Percentiles rank a stretch among this genome's conserved stretches.
Conservation (phyloP, 2,113 vertebrate genomes). For the Pachypanchax playfairii region DNA sequence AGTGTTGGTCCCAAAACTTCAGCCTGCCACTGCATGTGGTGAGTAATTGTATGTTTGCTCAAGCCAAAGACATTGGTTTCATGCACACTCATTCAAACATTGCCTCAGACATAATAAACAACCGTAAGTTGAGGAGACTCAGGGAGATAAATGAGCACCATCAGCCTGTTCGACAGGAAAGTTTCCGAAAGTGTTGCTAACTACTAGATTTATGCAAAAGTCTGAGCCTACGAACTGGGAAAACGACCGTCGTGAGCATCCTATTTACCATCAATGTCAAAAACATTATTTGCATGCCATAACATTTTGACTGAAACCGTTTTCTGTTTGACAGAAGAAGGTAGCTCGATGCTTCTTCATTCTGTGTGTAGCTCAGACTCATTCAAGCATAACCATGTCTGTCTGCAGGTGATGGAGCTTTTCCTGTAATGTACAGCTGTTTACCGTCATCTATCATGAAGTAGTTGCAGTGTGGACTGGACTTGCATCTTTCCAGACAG, state of each 20-base stretch:
- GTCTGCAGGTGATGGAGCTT: constrained; percentile 28
- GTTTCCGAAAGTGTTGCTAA: constrained; percentile 38
- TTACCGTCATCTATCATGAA: constrained; percentile 41
- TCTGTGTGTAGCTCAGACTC: constrained; percentile 7
- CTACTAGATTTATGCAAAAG: constrained; percentile 13
- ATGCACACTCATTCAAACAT: constrained; percentile 17
- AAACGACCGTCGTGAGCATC: constrained; percentile 12
- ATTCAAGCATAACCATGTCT: constrained; percentile 4
- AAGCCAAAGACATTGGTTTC: constrained; percentile 9
- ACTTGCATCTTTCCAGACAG: constrained; percentile 28
- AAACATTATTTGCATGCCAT: constrained; percentile 16
- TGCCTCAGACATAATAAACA: constrained; percentile 36
- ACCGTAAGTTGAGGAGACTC: constrained; percentile 19
- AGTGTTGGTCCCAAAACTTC: background rate
- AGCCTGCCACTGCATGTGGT: background rate
- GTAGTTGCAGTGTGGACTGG: constrained; percentile 23
- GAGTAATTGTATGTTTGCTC: background rate
- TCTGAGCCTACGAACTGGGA: background rate
- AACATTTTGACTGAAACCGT: constrained; percentile 11
- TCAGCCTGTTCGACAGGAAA: constrained; percentile 55
- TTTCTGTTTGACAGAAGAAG: constrained; percentile 7
- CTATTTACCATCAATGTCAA: constrained; percentile 7
- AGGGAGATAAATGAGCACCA: constrained; percentile 44
- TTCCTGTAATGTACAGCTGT: constrained; percentile 39
- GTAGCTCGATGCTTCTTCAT: constrained; percentile 25